phyloP scores from a whole-genome alignment of 2,797 vertebrate species.

The Strix occidentalis region DNA sequence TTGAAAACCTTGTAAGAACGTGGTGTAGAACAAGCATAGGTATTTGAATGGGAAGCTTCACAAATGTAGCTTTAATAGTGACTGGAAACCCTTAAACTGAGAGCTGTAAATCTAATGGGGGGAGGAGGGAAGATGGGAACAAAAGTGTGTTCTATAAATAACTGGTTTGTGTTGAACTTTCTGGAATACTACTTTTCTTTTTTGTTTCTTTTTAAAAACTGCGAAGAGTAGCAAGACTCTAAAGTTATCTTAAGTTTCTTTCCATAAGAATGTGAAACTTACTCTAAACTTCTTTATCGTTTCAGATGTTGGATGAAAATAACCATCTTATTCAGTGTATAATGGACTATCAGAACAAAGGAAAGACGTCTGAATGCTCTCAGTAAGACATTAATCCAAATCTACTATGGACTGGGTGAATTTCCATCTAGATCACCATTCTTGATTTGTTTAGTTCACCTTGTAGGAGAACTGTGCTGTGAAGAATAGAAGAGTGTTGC shows the following conservation, averaged over 20 bases:
- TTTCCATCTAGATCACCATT: not conserved
- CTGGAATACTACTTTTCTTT: not conserved
- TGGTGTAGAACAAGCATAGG: not conserved
- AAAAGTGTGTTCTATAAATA: not conserved
- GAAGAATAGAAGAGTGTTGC: not conserved
- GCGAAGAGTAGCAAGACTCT: not conserved
- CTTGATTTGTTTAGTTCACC: not conserved
- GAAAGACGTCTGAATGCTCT: constrained; percentile 97
- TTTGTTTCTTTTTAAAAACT: not conserved
- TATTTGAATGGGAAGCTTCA: not conserved
- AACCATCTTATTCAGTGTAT: constrained; percentile 99
- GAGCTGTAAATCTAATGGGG: not conserved
- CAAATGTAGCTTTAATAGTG: not conserved
- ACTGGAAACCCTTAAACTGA: not conserved
- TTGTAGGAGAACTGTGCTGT: not conserved
- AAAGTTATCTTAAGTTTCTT: not conserved
- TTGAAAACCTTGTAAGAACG: not conserved
- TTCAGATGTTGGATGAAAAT: constrained; percentile 98
- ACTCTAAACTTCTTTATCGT: constrained; percentile 48
- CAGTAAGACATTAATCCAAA: constrained; percentile 86
- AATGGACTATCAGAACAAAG: constrained; percentile 99
- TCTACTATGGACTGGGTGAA: constrained; percentile 7
- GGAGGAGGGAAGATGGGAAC: not conserved
- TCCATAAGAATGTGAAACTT: not conserved
- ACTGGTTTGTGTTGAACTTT: not conserved